Conservation (phyloP, 2,888 invertebrate species). For the Dasypolia templi region DNA sequence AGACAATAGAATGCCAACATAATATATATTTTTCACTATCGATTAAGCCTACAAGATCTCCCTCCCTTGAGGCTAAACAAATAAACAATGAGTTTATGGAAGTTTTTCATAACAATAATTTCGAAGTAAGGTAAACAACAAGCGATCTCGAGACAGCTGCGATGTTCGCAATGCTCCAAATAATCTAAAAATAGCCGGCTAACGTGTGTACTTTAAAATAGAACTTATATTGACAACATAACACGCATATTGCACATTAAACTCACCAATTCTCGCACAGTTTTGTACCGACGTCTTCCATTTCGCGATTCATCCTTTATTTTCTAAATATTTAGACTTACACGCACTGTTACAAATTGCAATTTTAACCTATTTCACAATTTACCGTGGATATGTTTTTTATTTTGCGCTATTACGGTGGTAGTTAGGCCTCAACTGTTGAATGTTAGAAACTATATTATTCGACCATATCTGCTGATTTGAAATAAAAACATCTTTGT, state of each 20-base stretch:
- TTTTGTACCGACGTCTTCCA: slow-evolving; percentile 85
- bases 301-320: slow-evolving; percentile 61
- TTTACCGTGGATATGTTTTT: slow-evolving; percentile 19
- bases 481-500: slow-evolving; percentile 63
- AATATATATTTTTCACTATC: slow-evolving; percentile 4
- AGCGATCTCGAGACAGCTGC: slow-evolving; percentile 79
- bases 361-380: slow-evolving; percentile 55
- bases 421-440: slow-evolving; percentile 34
- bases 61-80: slow-evolving; percentile 11
- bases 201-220: slow-evolving; percentile 85
- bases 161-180: slow-evolving; percentile 82
- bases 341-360: slow-evolving; percentile 44
- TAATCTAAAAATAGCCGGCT: slow-evolving; percentile 86
- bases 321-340: slow-evolving; percentile 34
- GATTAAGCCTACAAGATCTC: not conserved
- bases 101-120: slow-evolving; percentile 53
- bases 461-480: slow-evolving; percentile 47
- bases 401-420: slow-evolving; percentile 18
- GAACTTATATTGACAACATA: slow-evolving; percentile 82
- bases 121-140: slow-evolving; percentile 83
- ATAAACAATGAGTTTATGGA: slow-evolving; percentile 35
- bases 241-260: slow-evolving; percentile 61
- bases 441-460: slow-evolving; percentile 14
- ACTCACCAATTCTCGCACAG: slow-evolving; percentile 90
- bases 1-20: slow-evolving; percentile 1